A percentile compares a stretch with the other conserved stretches of the same genome.
phyloP scores from a whole-genome alignment of 2,888 invertebrate species.

The Myopa testacea region DNA sequence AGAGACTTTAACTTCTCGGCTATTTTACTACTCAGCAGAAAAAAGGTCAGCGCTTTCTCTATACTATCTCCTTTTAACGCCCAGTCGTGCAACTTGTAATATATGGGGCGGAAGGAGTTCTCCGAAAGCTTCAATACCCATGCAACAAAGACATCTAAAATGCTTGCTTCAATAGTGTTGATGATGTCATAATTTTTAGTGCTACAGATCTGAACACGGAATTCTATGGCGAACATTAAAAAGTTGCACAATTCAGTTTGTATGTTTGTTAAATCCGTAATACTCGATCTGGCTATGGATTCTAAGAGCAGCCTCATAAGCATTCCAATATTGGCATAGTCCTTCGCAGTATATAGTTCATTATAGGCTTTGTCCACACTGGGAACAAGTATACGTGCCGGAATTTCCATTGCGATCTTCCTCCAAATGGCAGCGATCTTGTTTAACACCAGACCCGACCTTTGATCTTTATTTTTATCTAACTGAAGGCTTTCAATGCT shows the following conservation, averaged over 20 bases:
- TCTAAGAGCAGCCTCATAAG: conserved; percentile 83
- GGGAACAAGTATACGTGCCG: conserved; percentile 82
- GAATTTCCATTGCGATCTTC: conserved; percentile 77
- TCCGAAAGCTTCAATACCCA: conserved; percentile 91
- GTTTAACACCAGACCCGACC: conserved; percentile 71
- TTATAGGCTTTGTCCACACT: conserved; percentile 76
- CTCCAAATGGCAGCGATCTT: conserved; percentile 75
- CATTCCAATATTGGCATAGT: conserved; percentile 75
- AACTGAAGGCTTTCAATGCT: conserved; percentile 51
- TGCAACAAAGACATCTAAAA: conserved; percentile 81
- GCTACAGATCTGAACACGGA: conserved; percentile 71
- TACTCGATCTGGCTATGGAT: conserved; percentile 75
- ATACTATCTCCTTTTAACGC: conserved; percentile 70
- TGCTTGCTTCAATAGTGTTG: conserved; percentile 77
- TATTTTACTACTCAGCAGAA: conserved; percentile 79
- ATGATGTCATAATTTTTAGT: conserved; percentile 59
- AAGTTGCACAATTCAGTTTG: conserved; percentile 79
- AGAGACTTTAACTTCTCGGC: conserved; percentile 87
- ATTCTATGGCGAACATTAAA: conserved; percentile 79
- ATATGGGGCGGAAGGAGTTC: conserved; percentile 87
- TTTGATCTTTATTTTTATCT: conserved; percentile 65
- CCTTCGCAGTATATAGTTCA: conserved; percentile 70
- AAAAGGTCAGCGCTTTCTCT: conserved; percentile 76
- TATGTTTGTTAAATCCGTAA: conserved; percentile 75
- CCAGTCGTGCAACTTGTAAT: conserved; percentile 90